Evolutionary conservation across 2,113 vertebrate genomes (phyloP), one percentile per base, ranked within the genome.

Genomic region (Leptosomus discolor): DNA sequence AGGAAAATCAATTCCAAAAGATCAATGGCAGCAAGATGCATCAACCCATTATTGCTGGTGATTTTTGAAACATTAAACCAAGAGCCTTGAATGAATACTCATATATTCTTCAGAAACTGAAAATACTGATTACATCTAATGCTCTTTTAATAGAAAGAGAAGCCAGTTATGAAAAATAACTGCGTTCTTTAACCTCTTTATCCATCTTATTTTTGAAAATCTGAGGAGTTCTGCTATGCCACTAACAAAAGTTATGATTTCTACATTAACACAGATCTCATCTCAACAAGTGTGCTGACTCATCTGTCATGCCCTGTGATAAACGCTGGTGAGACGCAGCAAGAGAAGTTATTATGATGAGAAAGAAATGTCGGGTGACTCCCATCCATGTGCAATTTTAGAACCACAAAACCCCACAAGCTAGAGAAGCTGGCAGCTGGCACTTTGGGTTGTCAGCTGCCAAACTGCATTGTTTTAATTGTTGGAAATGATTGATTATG

Each of bases 341-440:
- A n/a, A 61, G 65, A 41, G 79, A 81, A 78, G 73, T 39, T 74
- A 56, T 26, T 85, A 54, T 1, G 34, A 30, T 34, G 48, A 76
- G 61, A 63, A 69, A 81, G n/a, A 77, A 61, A 9, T 4, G 21
- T 20, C 7, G 5, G 22, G 88, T 24, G 34, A 89, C 80, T 81
- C 77, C 81, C 56, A 61, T 41, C 69, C 77, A 19, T 6, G 53
- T 10, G 32, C 43, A 87, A 23, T 77, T 87, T 70, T 39, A 50
- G 94, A 76, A 67, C 51, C 41, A 8, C n/a, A 11, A 76, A 23
- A 14, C 18, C 16, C 48, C 45, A 32, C 45, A 45, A 84, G 73
- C 54, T 48, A 65, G 43, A 87, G 70, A 48, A 91, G 65, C 30
- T 93, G 94, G 94, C 94, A 95, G 94, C 75, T 85, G 91, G 82